Evolutionary conservation across 1,140 invertebrate species (phyloP), one percentile per base, ranked within the genome.

Genomic region (Hesperophylax magnus): DNA sequence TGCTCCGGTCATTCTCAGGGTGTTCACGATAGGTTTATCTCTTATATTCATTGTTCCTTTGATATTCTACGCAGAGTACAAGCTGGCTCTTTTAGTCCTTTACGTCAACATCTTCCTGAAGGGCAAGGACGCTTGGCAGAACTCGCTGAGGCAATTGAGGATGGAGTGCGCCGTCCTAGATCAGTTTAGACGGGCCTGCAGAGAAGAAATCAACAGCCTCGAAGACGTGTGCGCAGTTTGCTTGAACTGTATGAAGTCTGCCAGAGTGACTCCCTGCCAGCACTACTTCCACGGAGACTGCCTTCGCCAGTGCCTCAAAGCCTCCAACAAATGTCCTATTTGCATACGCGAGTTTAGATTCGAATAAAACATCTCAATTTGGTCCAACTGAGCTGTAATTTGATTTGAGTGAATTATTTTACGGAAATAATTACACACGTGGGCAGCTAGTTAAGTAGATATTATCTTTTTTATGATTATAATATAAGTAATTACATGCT

Each of bases 221-320:
- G 94, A 95, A 81, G 94, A 96, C 84, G 93, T 95, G 3, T 96
- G 94, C 86, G 93, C 94, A 1, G 93, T 96, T 17, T 96, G 94
- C 85, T 88, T 96, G 11, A 93, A 91, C 79, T 85, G 87, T 1
- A 95, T 95, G 94, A 90, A 88, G 63, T 91, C 90, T 17, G 94
- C 94, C 0, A 88, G 94, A 17, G 91, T 95, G 1, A 96, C 94
- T 1, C 94, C 94, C 1, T 96, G 94, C 85, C 93, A 93, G 61
- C 94, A 96, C 85, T 91, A 94, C 84, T 96, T 96, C 87, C 94
- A 96, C 85, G 93, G 93, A 0, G 93, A 93, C 85, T 96, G 94
- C 85, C 87, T 96, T 20, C 87, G 94, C 81, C 90, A 91, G 78
- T 95, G 94, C 85, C 87, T 95, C 1, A 93, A 93, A 82, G 89